These are phyloP conservation scores for Hirundo rustica DNA, from an alignment of 2,797 vertebrate genomes.

Conservation along the genomic window DNA sequence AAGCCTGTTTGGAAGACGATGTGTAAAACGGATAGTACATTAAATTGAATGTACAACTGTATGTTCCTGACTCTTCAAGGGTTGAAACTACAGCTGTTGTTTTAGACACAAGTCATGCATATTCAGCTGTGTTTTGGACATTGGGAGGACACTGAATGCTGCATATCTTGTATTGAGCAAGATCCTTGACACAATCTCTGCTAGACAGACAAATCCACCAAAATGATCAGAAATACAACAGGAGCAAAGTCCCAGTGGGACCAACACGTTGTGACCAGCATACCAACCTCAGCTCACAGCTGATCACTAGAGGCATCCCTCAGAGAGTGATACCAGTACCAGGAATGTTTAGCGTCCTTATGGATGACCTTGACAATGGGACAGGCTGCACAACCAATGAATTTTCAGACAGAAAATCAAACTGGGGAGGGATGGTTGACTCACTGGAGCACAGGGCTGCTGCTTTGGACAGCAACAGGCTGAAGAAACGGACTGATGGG, in stretches of 20 bases:
- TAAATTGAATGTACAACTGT: neutral
- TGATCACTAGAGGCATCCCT: neutral
- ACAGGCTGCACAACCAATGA: neutral
- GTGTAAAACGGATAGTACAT: neutral
- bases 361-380: neutral
- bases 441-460: neutral
- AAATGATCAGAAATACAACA: neutral
- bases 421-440: neutral
- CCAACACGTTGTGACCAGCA: rapidly evolving
- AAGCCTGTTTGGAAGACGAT: neutral
- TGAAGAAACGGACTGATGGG: neutral
- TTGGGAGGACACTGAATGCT: neutral
- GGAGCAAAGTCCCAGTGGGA: neutral
- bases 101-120: neutral
- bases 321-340: neutral
- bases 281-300: neutral
- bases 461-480: neutral
- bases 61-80: neutral
- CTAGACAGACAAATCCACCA: neutral
- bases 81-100: neutral
- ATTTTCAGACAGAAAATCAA: neutral
- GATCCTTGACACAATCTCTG: neutral
- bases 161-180: neutral
- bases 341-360: neutral
- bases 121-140: neutral